Evolutionary conservation across 2,113 vertebrate species (phyloP), one percentile per base, ranked within the genome.

Genomic region (Gallinago undulata): DNA sequence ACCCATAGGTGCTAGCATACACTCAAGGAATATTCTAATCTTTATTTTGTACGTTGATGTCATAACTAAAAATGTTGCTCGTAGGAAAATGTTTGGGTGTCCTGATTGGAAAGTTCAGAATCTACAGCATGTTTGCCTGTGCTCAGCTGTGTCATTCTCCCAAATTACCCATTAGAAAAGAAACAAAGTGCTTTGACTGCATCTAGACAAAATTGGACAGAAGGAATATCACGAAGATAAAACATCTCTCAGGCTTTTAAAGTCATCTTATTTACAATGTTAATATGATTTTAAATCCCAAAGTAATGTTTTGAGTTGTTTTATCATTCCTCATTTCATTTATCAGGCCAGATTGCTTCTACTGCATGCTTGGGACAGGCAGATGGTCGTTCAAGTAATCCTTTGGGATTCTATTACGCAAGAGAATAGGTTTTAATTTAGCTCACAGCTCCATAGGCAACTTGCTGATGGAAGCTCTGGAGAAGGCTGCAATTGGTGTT

Each of bases 381-480:
- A 95, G 89, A 92, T 68, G 69, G 56, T 68, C 27, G 28, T 76
- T 96, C 66, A 70, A 94, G 25, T 33, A 74, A 89, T 92, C 91
- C 76, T 87, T 39, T 0, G 41, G 64, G 80, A 75, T 53, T 77
- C 50, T 31, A 12, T 27, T 22, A 35, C 0, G 0, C 53, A 30
- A 23, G 67, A 78, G 53, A 76, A 56, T 3, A 56, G 66, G 5
- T 60, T 73, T 77, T 48, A 89, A 84, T 45, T 92, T 27, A 79
- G 45, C 45, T 76, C 62, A 13, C 51, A 59, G 47, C 19, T 94
- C 55, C 4, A 3, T 6, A 62, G 33, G 66, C 55, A 93, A 11
- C 21, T 78, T 7, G 2, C 51, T 79, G 43, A 63, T 35, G 27
- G 51, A 81, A 73, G 39, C 25, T 19, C 41, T 79, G 37, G 17